phyloP scores from a whole-genome alignment of 2,888 invertebrate species.

The Nymphalis urticae region DNA sequence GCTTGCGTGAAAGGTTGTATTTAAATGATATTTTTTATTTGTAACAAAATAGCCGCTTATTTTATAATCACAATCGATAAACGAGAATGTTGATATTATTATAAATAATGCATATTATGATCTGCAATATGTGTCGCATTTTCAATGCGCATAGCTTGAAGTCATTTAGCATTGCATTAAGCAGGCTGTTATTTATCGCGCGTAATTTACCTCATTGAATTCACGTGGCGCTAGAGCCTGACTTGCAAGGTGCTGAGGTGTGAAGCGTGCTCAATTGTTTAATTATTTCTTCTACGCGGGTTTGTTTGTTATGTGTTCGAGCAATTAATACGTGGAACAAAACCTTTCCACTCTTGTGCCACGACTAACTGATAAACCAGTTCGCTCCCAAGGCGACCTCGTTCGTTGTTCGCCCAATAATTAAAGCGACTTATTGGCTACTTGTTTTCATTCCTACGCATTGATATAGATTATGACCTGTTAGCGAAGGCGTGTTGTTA shows the following conservation, averaged over 20 bases:
- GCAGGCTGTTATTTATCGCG: slow-evolving; percentile 35
- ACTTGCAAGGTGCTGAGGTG: slow-evolving; percentile 47
- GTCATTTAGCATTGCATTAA: slow-evolving; percentile 38
- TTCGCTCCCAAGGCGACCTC: slow-evolving; percentile 75
- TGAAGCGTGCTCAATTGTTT: slow-evolving; percentile 21
- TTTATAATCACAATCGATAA: too few relatives aligned
- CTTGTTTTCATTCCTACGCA: slow-evolving; percentile 67
- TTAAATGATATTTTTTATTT: background rate
- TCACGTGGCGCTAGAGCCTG: slow-evolving; percentile 43
- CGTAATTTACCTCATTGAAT: slow-evolving; percentile 33
- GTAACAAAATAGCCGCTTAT: too few relatives aligned
- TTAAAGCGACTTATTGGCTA: slow-evolving; percentile 74
- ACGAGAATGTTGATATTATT: background rate
- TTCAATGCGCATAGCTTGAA: slow-evolving; percentile 33
- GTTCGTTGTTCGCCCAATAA: slow-evolving; percentile 68
- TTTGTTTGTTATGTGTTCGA: slow-evolving; percentile 32
- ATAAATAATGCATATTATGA: slow-evolving; percentile 19
- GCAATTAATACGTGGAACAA: slow-evolving; percentile 34
- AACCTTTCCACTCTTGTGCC: slow-evolving; percentile 56
- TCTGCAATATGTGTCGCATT: slow-evolving; percentile 14
- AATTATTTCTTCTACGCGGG: slow-evolving; percentile 16
- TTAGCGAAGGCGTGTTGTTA: slow-evolving; percentile 23
- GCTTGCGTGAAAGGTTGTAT: background rate
- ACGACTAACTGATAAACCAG: slow-evolving; percentile 70
- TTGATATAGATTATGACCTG: slow-evolving; percentile 57